Base-by-base conservation (phyloP, 2,888 invertebrate species). In the Aleiodes alternator region DNA sequence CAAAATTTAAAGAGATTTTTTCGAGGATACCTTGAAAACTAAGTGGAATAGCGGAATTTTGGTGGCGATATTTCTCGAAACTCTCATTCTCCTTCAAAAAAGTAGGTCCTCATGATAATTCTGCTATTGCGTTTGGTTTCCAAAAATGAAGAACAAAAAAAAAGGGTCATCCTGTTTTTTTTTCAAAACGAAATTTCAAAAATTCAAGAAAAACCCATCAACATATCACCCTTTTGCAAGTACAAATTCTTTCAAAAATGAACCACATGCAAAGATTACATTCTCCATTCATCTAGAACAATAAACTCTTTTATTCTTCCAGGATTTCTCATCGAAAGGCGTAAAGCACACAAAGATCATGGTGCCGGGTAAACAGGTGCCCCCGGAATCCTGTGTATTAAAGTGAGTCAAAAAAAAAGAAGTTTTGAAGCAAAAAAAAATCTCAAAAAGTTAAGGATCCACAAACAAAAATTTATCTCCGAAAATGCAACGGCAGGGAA, bases 291-390 rank as follows among this genome's bases (percentile, higher is more conserved):
- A 53, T 48, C 48, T 48, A 48, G 6, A 14, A 23, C 34, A 51
- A 66, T 57, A 31, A 72, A 77, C 69, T 74, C 69, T 70, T 43
- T 81, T 80, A 85, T 79, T 85, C 79, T 89, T 89, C 53, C 85
- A 91, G 91, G 90, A 90, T 48, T 90, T 92, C 79, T 82, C 81
- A 8, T 79, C 84, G 9, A 85, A 84, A 57, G 91, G 90, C 6
- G 80, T 92, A 8, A 82, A 84, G 43, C 90, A 92, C 85, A 85
- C 87, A 78, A 93, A 93, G 86, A 90, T 93, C 56, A 89, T 88
- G 81, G 90, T 92, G 50, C 90, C 90, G 31, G 92, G 92, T 0
- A 90, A 91, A 70, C 85, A 86, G 38, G 82, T 92, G n/a, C 93
- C 93, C 9, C 82, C 86, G 9, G 79, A 84, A 73, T 80, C 86